Conservation (phyloP, 2,797 vertebrate species). For the Myripristis murdjan region DNA sequence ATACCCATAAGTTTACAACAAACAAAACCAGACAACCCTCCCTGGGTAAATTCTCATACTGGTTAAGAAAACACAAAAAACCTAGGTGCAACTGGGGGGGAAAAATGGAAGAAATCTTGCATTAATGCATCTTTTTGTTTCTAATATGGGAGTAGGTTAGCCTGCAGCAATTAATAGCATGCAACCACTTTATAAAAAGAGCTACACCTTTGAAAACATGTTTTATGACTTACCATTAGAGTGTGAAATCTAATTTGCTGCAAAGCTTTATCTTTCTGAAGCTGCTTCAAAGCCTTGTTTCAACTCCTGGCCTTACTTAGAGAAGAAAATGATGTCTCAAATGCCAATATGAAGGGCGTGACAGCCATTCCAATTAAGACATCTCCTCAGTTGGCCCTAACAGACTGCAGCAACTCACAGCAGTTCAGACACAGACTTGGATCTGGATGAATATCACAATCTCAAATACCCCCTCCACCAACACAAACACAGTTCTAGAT, state of each 20-base stretch:
- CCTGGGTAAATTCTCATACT: too few relatives aligned
- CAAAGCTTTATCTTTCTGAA: constrained; percentile 21
- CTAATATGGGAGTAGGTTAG: background rate
- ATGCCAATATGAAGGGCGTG: constrained; percentile 25
- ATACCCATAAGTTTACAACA: too few relatives aligned
- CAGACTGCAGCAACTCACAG: constrained; percentile 21
- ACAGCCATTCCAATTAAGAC: constrained; percentile 43
- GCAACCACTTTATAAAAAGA: constrained; percentile 15
- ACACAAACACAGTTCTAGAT: too few relatives aligned
- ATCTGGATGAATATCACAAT: constrained; percentile 21
- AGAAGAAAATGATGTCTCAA: constrained; percentile 23
- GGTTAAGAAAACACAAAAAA: too few relatives aligned
- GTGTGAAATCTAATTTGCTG: constrained; percentile 46
- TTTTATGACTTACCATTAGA: constrained; percentile 33
- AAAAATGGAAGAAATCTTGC: too few relatives aligned
- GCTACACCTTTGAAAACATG: constrained; percentile 27
- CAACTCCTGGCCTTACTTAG: constrained; percentile 19
- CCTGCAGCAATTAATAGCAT: constrained; percentile 3
- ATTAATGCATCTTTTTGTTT: constrained; percentile 11
- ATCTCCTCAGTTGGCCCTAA: constrained; percentile 33
- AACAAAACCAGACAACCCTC: too few relatives aligned
- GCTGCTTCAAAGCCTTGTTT: constrained; percentile 22
- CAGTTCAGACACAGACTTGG: background rate
- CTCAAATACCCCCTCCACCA: too few relatives aligned
- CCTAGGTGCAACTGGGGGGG: too few relatives aligned